Conservation (phyloP, 1,140 invertebrate species). For the Heliothis virescens region DNA sequence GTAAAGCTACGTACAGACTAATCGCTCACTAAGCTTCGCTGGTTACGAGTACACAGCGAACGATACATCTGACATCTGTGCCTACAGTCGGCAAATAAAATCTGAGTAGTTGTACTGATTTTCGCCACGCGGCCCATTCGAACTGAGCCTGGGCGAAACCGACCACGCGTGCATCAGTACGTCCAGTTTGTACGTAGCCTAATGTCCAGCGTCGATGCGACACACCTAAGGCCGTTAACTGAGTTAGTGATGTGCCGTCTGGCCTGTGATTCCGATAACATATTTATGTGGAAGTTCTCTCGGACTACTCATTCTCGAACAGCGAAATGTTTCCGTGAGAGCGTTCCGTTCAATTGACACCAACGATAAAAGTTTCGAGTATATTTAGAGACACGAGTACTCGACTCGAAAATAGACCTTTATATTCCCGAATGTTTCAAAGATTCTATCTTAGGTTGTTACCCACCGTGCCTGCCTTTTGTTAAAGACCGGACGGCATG, state of each 20-base stretch:
- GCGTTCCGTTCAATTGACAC: neutral
- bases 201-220: neutral
- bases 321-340: neutral
- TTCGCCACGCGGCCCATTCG: no score
- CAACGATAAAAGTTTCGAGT: neutral
- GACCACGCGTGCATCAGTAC: no score
- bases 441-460: neutral
- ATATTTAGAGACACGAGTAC: neutral
- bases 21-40: no score
- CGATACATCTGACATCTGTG: no score
- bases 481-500: no score
- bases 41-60: no score
- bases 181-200: neutral
- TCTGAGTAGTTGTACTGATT: no score
- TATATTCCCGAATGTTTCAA: neutral
- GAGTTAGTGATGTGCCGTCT: conserved; percentile 23
- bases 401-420: neutral
- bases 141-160: no score
- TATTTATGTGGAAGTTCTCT: conserved; percentile 8
- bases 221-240: conserved; percentile 5
- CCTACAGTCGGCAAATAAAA: no score
- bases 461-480: no score
- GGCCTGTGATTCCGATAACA: conserved; percentile 15
- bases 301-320: neutral
- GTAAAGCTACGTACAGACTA: no score